Base-by-base conservation (phyloP, 2,888 invertebrate species). In the Zaprionus lineosus region DNA sequence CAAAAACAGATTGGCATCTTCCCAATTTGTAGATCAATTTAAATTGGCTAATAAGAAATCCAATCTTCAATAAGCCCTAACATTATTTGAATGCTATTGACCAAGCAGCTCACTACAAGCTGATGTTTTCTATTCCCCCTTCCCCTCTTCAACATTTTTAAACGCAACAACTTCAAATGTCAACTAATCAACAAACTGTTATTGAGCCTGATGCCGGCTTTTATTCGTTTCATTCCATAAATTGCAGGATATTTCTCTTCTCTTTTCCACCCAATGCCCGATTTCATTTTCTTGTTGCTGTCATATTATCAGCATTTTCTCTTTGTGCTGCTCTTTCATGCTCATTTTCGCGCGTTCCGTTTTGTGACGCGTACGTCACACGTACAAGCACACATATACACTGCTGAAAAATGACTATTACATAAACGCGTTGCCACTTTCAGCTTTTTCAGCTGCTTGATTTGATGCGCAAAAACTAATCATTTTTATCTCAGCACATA, bases 391-490 rank as follows among this genome's bases (percentile, higher is more conserved):
- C 60, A 46, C 69, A 63, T 52, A 55, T 39, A 37, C 62, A 47
- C 56, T 28, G 47, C 63, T 71, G 72, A 57, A 71, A 73, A 64
- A 55, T 47, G 48, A 12, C 21, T 51, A 65, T 82, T 77, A 82
- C 77, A 78, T 82, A 82, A 78, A 78, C 76, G 74, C 76, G 67
- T 58, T 64, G 69, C 69, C 76, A 77, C 76, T 81, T 74, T 59
- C 57, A 66, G 51, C 59, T 33, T 43, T 36, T 34, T 29, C 48
- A 60, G 34, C 26, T 44, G 40, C 50, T n/a, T n/a, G n/a, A 46
- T 21, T 14, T n/a, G n/a, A 18, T 62, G 61, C 50, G 72, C 58
- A 69, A 61, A 68, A 47, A 51, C 68, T 55, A 28, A 68, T n/a
- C 36, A 63, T 68, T 47, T 34, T 39, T 21, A 28, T 47, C 43